Percentiles rank a stretch among this genome's conserved stretches.
phyloP scores from a whole-genome alignment of 2,888 invertebrate genomes.

The Noctua janthina region DNA sequence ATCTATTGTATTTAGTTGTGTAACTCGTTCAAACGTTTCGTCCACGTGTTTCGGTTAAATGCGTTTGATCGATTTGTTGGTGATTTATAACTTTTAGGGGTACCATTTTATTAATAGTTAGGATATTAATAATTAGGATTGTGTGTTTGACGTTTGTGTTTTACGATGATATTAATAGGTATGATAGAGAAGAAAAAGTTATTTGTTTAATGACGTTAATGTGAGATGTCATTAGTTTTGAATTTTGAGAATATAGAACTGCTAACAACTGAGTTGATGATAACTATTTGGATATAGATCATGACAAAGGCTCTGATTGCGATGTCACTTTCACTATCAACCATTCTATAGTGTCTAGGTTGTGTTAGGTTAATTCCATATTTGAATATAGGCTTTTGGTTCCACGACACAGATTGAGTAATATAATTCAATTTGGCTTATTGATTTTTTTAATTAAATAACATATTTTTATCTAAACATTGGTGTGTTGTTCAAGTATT shows the following conservation, averaged over 20 bases:
- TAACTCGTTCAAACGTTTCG: conserved; percentile 51
- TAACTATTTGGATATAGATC: neutral
- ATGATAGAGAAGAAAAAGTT: neutral
- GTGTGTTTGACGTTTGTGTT: conserved; percentile 24
- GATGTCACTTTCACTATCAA: conserved; percentile 28
- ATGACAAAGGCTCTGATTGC: conserved; percentile 3
- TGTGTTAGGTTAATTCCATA: neutral
- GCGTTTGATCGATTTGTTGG: conserved; percentile 61
- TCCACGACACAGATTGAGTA: neutral
- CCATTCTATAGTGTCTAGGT: neutral
- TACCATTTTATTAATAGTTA: conserved; percentile 55
- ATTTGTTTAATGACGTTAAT: neutral
- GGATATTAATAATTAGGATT: conserved; percentile 45
- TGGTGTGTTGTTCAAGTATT: neutral
- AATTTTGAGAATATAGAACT: neutral
- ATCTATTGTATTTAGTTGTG: conserved; percentile 69
- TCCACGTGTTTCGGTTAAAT: conserved; percentile 63
- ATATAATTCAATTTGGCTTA: neutral
- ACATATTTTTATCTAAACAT: neutral
- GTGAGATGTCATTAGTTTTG: neutral
- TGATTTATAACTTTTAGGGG: conserved; percentile 60
- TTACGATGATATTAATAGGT: neutral
- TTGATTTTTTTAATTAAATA: neutral
- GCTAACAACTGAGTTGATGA: neutral
- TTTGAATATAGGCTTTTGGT: neutral